Evolutionary conservation across 2,113 vertebrate species (phyloP), one percentile per base, ranked within the genome.

Genomic region (Andinoacara biseriatus): DNA sequence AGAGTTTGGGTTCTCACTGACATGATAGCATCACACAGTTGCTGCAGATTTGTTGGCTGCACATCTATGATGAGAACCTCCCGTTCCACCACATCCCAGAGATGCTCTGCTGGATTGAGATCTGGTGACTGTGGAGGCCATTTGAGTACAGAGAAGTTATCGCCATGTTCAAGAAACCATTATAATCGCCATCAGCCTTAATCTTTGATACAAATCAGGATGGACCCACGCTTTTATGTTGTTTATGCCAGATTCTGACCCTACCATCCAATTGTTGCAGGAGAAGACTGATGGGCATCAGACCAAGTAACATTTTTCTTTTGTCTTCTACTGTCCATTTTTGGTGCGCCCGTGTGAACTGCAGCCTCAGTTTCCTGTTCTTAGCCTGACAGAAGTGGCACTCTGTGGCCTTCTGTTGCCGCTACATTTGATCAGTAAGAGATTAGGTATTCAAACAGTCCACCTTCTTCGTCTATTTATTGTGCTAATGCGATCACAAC

Each of bases 91-190:
- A 67, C 0, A 0, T 67, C 46, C 22, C 22, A 67, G 46, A 67
- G 22, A 0, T 10, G 38, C 2, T 22, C n/a, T 46, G 10, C 17
- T 67, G 62, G 62, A 0, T 40, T 67, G 38, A 46, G 3, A 67
- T 67, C 40, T 7, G 14, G 0, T 0, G 0, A 46, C 15, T 67
- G 63, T 46, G 22, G 22, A 26, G 40, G 63, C 40, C 5, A 1
- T 29, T 29, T 69, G 63, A 69, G 40, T 24, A 69, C 63, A 20
- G 46, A 7, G 46, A 49, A 29, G 22, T 49, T 15, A 49, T 29
- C 49, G 15, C 11, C 63, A 67, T 67, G 22, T 65, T 43, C 38
- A 65, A 3, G 0, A 67, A 67, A 18, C 38, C 22, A 26, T 5
- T 46, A 26, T 67, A 15, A 15, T 1, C 1, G 0, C 3, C 63